These are phyloP conservation scores for Cossypha caffra DNA, from an alignment of 2,797 vertebrate species.

Conservation along the genomic window DNA sequence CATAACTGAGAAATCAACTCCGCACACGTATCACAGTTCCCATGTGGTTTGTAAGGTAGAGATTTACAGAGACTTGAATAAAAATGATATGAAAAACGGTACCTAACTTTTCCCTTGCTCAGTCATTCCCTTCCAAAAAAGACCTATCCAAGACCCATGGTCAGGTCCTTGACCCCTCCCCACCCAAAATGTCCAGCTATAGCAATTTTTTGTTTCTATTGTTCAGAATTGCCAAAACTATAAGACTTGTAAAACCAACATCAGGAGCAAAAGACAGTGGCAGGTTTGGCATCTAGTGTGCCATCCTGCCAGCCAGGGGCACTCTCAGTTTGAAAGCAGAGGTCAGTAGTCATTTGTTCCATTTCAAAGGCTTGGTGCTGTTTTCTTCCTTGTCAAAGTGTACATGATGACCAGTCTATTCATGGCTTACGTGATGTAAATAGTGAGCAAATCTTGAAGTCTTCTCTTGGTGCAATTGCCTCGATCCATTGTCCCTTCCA, in stretches of 20 bases:
- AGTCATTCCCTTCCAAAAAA: neutral
- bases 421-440: neutral
- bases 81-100: rapidly evolving
- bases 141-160: neutral
- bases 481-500: neutral
- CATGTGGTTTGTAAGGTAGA: neutral
- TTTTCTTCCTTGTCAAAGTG: neutral
- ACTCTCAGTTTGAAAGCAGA: neutral
- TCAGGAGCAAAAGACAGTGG: neutral
- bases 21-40: neutral
- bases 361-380: neutral
- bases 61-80: neutral
- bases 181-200: neutral
- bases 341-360: neutral
- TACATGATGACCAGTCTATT: neutral
- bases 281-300: neutral
- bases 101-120: neutral
- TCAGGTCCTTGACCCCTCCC: neutral
- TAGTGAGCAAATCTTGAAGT: neutral
- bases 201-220: neutral
- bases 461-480: neutral
- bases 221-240: neutral
- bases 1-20: neutral
- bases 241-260: neutral
- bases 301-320: neutral